phyloP scores from a whole-genome alignment of 2,797 vertebrate genomes.

The Sciaenops ocellatus region DNA sequence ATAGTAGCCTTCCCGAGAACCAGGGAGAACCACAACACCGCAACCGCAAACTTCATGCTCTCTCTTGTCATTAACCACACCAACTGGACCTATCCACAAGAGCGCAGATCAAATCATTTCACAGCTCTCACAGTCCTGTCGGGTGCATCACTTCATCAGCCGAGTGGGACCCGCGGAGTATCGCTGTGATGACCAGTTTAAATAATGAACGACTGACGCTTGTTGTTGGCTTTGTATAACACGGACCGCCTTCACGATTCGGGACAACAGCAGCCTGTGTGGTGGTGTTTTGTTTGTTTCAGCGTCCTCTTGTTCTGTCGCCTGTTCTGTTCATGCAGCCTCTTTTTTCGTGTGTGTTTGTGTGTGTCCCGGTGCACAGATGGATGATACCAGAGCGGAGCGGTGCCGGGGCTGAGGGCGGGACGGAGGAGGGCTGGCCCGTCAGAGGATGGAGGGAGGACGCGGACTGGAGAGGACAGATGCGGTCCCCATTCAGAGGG shows the following conservation, averaged over 20 bases:
- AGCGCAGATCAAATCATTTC: conserved; percentile 37
- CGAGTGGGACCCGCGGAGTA: conserved; percentile 39
- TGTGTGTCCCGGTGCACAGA: conserved; percentile 53
- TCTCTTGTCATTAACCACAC: not conserved
- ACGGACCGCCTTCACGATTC: conserved; percentile 35
- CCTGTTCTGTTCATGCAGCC: conserved; percentile 31
- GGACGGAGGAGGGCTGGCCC: conserved; percentile 64
- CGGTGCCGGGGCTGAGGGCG: conserved; percentile 50
- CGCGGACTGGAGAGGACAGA: conserved; percentile 13
- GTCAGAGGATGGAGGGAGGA: conserved; percentile 44
- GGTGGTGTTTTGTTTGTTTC: not conserved
- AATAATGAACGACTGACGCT: conserved; percentile 38
- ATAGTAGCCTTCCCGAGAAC: conserved; percentile 49
- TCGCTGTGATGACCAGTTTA: conserved; percentile 30
- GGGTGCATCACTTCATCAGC: conserved; percentile 37
- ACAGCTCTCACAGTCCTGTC: conserved; percentile 16
- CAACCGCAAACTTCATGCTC: conserved; percentile 77
- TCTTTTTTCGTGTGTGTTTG: conserved; percentile 1
- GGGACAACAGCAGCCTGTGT: conserved; percentile 30
- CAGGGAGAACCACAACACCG: conserved; percentile 69
- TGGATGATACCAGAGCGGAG: conserved; percentile 20
- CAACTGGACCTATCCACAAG: conserved; percentile 10
- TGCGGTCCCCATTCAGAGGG: conserved; percentile 21
- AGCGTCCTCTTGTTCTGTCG: not conserved
- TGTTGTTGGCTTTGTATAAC: conserved; percentile 32